phyloP scores from a whole-genome alignment of 2,797 vertebrate genomes.

The Acridotheres tristis region DNA sequence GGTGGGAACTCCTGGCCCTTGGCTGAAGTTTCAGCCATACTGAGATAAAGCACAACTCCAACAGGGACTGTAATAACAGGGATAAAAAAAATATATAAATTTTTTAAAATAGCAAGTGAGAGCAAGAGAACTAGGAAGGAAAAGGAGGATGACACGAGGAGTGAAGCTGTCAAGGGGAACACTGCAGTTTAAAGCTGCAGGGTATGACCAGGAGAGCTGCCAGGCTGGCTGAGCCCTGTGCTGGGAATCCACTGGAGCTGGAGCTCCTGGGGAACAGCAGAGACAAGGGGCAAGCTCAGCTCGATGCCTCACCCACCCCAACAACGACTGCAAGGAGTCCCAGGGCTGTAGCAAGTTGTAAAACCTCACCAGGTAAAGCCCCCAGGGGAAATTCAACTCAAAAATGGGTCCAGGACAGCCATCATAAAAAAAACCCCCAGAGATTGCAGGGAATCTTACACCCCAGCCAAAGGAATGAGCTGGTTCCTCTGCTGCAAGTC shows the following conservation, averaged over 20 bases:
- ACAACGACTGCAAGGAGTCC: background rate
- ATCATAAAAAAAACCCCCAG: background rate
- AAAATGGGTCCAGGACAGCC: background rate
- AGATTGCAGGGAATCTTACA: background rate
- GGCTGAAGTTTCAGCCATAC: background rate
- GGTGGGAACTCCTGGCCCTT: fast-evolving
- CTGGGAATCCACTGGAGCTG: background rate
- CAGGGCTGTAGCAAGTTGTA: background rate
- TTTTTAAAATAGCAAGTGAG: background rate
- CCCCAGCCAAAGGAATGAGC: background rate
- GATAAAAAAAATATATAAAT: background rate
- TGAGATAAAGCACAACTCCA: background rate
- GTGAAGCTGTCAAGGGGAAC: background rate
- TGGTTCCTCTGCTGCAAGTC: background rate
- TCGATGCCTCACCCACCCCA: background rate
- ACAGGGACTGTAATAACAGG: background rate
- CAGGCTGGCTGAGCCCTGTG: background rate
- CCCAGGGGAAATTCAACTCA: background rate
- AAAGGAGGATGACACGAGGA: background rate
- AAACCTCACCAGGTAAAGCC: background rate
- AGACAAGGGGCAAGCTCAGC: background rate
- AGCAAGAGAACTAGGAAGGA: background rate
- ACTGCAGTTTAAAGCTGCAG: background rate
- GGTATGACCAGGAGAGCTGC: background rate
- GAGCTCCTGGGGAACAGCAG: background rate